These are phyloP conservation scores for Coryphaenoides rupestris DNA, from an alignment of 2,113 vertebrate species.

Conservation along the genomic window DNA sequence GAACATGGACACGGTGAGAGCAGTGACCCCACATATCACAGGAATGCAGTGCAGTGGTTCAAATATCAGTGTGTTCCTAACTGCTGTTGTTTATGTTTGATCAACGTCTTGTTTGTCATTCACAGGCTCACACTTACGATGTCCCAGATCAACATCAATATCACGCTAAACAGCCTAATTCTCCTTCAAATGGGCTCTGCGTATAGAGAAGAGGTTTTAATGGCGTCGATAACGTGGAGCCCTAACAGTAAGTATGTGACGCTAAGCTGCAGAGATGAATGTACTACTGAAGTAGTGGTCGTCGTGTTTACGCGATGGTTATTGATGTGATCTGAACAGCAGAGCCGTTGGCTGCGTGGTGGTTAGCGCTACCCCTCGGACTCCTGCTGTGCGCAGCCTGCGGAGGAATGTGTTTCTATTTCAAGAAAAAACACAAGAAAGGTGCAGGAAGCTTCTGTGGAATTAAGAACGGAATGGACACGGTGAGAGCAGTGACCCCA, in stretches of 20 bases:
- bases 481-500: constrained; percentile 25
- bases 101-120: neutral
- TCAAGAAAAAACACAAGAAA: constrained; percentile 34
- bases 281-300: neutral
- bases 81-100: neutral
- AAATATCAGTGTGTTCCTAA: too few species aligned
- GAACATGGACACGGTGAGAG: constrained; percentile 34
- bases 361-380: constrained; percentile 24
- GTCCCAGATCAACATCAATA: constrained; percentile 10
- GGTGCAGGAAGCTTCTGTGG: constrained; percentile 30
- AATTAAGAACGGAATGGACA: too few species aligned
- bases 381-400: constrained; percentile 21
- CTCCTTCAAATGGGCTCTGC: constrained; percentile 35
- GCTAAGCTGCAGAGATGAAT: neutral
- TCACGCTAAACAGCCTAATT: neutral
- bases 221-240: constrained; percentile 33
- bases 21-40: neutral
- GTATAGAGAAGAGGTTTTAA: constrained; percentile 36
- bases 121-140: constrained; percentile 47
- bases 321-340: constrained; percentile 15
- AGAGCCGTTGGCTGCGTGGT: constrained; percentile 25
- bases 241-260: constrained; percentile 26
- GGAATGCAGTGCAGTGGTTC: too few species aligned
- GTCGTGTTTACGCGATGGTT: neutral
- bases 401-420: constrained; percentile 27